Base-by-base conservation (phyloP, 2,113 vertebrate genomes). In the Crocuta crocuta region DNA sequence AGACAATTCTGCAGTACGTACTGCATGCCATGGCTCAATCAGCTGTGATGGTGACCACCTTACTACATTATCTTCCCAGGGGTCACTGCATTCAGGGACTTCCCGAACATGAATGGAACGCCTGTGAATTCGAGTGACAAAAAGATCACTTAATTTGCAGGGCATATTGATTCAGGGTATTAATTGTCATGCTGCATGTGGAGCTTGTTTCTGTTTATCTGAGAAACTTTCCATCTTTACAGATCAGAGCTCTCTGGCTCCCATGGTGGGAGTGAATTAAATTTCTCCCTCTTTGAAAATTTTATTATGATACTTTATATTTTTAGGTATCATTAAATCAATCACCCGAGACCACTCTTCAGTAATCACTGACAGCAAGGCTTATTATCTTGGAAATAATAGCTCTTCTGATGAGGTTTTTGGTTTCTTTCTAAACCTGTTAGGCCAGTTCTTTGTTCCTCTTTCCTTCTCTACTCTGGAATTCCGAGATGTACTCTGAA, bases 271-370 rank as follows among this genome's bases (percentile, higher is more conserved):
- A 74, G 31, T 83, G 74, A 91, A 95, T 94, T 97, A 83, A 39
- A 92, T 66, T 61, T 76, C 48, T 93, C 33, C 28, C 17, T 66
- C 92, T 92, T 70, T 83, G 45, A 90, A 33, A 76, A 33, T 80
- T 96, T 94, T 73, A 93, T 95, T 55, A 39, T 70, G n/a, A 21
- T 71, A 68, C 26, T 65, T 96, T 92, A 80, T 50, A 10, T 50
- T 87, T 94, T 91, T 63, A 88, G 55, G 39, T 73, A 43, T 84
- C 84, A 90, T 71, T 26, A 91, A 97, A 83, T 58, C n/a, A 70
- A 81, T 93, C 78, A 82, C 68, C 89, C 43, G 58, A 92, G 58
- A 68, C 58, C 50, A 39, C 23, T 73, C 50, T 93, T 91, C 48
- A 61, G 71, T 92, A 48, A 70, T 68, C 84, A 70, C 79, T 81